phyloP scores from a whole-genome alignment of 2,113 vertebrate genomes.

The Phalacrocorax aristotelis region DNA sequence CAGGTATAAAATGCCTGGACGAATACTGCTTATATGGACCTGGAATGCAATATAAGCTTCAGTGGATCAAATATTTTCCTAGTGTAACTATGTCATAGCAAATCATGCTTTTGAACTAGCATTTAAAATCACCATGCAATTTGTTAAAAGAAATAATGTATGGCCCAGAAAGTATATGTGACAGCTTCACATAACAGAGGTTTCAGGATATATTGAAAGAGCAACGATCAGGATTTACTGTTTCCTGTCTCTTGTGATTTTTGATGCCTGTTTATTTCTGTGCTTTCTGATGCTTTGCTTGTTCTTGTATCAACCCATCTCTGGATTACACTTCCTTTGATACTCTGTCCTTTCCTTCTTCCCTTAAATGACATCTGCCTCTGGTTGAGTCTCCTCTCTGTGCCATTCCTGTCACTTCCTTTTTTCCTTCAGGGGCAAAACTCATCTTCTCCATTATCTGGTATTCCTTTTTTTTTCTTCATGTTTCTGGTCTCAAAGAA shows the following conservation, averaged over 20 bases:
- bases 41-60: background rate
- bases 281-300: background rate
- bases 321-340: background rate
- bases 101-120: background rate
- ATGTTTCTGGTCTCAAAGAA: background rate
- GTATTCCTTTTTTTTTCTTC: background rate
- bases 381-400: background rate
- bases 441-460: background rate
- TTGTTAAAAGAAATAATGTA: background rate
- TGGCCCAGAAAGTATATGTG: background rate
- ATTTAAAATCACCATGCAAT: background rate
- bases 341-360: background rate
- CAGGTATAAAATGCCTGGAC: background rate
- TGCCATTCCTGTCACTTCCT: background rate
- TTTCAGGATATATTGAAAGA: background rate
- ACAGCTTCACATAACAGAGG: background rate
- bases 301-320: background rate
- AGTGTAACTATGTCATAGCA: background rate
- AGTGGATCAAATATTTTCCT: background rate
- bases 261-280: background rate
- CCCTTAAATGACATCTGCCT: background rate
- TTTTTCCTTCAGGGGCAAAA: background rate
- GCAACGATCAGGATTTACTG: background rate
- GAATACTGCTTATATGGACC: background rate
- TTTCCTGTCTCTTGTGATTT: background rate